Evolutionary conservation across 2,888 invertebrate species (phyloP).

Genomic region (Leptopterna dolabrata): DNA sequence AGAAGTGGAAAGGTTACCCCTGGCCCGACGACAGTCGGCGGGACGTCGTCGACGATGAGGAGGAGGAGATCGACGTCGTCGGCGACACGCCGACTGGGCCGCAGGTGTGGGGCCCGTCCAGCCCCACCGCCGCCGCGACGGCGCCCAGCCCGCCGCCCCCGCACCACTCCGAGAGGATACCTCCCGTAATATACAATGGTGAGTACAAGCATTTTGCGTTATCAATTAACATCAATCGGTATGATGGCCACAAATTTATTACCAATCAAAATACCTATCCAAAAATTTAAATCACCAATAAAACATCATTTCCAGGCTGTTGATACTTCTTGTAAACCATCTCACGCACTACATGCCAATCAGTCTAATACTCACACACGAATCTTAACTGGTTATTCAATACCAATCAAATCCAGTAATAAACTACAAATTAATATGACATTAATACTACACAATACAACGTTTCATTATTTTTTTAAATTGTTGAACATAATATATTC

Average conservation of each 20-base stretch:
- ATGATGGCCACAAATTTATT: neutral
- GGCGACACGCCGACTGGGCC: conserved; percentile 65
- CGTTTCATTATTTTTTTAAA: too few relatives aligned
- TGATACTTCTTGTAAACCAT: too few relatives aligned
- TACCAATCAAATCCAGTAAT: too few relatives aligned
- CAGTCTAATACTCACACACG: too few relatives aligned
- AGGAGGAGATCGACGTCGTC: conserved; percentile 88
- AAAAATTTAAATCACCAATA: too few relatives aligned
- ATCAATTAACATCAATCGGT: neutral
- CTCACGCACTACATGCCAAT: too few relatives aligned
- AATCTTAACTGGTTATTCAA: too few relatives aligned
- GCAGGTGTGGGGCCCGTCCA: conserved; percentile 60
- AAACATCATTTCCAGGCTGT: too few relatives aligned
- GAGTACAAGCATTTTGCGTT: conserved; percentile 41
- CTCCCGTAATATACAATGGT: conserved; percentile 63
- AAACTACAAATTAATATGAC: too few relatives aligned
- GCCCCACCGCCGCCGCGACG: conserved; percentile 76
- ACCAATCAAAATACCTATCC: too few relatives aligned
- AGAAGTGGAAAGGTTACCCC: conserved; percentile 92
- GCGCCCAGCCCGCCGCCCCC: conserved; percentile 68
- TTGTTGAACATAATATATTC: too few relatives aligned
- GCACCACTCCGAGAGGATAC: conserved; percentile 63
- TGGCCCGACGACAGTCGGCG: conserved; percentile 71
- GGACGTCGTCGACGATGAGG: conserved; percentile 63
- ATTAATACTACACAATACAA: too few relatives aligned